Base-by-base conservation (phyloP, 2,888 invertebrate species). In the Drosophila algonquin region DNA sequence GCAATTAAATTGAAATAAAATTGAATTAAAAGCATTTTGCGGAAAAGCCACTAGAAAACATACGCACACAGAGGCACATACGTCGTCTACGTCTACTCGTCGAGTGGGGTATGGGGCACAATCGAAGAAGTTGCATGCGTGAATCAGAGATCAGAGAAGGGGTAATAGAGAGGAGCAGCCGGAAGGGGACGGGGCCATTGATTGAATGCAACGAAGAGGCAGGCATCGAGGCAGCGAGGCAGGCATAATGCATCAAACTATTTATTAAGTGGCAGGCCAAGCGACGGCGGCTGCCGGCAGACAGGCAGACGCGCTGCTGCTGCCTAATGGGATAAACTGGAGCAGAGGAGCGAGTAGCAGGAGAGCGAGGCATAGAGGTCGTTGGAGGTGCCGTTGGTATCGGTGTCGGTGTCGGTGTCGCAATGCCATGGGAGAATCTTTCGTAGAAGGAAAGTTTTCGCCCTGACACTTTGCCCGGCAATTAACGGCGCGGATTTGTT, bases 1-100 rank as follows among this genome's bases (percentile, higher is more conserved):
- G 81, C 81, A 83, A 83, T 83, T 81, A 80, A 88, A 87, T 87
- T 79, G 83, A 82, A 84, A 84, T 83, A 83, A 83, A 83, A 83
- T 84, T 86, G 84, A 87, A 87, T 87, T 88, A 87, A 87, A 88
- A 87, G 88, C 87, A 87, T 87, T 87, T 85, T 78, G 80, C 77
- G 79, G 80, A 80, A 87, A 84, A 87, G 76, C 79, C 79, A 84
- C 80, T 82, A 76, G 76, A 84, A 72, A 77, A 64, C 63, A 67
- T 45, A 65, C 59, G 57, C 67, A 73, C 47, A 9, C 46, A 16
- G 21, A n/a, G 18, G 35, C n/a, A 3, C 21, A 21, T 21, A 21
- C 21, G 40, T 10, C 32, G 32, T 14, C 40, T 14, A 35, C 35
- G 40, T 40, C 40, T 40, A 40, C 40, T 14, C 40, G 40, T 3